These are phyloP conservation scores for Synergus umbraculus DNA, from an alignment of 2,888 invertebrate genomes.

Conservation along the genomic window DNA sequence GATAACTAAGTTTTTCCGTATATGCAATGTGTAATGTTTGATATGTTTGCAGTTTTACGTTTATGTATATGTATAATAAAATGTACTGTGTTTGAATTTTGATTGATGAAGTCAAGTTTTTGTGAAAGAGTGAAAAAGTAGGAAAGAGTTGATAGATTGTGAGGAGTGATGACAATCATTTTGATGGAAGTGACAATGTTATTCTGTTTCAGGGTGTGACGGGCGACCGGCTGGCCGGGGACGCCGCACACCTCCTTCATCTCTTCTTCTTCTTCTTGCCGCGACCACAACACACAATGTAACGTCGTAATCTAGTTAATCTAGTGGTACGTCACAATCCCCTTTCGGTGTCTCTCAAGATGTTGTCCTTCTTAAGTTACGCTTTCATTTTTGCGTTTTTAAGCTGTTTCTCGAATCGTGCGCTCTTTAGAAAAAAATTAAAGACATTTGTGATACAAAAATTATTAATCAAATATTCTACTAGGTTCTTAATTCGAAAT, in stretches of 20 bases:
- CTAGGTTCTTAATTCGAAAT: neutral
- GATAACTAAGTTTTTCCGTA: no score
- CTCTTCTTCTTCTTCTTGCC: slow-evolving; percentile 76
- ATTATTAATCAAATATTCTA: neutral
- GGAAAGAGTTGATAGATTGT: slow-evolving; percentile 49
- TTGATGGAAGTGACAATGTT: slow-evolving; percentile 74
- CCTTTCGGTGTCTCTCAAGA: slow-evolving; percentile 74
- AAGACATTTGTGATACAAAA: neutral
- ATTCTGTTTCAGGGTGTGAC: slow-evolving; percentile 77
- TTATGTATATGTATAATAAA: neutral
- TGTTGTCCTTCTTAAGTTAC: slow-evolving; percentile 65
- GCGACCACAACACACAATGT: slow-evolving; percentile 76
- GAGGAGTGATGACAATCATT: slow-evolving; percentile 56
- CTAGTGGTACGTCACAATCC: slow-evolving; percentile 75
- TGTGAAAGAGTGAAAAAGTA: neutral
- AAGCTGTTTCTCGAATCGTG: slow-evolving; percentile 41
- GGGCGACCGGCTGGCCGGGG: slow-evolving; percentile 77
- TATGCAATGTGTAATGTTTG: neutral
- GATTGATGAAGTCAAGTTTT: neutral
- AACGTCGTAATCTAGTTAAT: slow-evolving; percentile 70
- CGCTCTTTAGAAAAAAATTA: neutral
- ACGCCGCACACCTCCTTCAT: slow-evolving; percentile 77
- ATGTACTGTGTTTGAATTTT: neutral
- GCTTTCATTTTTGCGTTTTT: slow-evolving; percentile 65
- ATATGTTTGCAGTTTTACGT: neutral